These are phyloP conservation scores for Gymnodraco acuticeps DNA, from an alignment of 2,797 vertebrate genomes.

Conservation along the genomic window DNA sequence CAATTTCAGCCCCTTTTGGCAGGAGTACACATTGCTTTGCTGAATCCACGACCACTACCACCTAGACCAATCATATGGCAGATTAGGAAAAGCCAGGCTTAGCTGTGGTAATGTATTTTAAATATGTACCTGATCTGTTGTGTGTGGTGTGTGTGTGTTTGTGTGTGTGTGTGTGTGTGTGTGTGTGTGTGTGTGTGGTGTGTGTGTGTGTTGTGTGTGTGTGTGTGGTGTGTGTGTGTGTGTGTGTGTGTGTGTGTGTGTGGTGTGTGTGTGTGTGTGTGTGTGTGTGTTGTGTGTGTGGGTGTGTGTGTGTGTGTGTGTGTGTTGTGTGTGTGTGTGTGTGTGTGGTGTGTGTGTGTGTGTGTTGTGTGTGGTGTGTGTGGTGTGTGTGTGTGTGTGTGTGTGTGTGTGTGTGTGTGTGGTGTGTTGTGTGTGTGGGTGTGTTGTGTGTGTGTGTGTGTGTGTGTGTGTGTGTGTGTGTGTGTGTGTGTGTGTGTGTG, in stretches of 20 bases:
- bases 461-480: not conserved
- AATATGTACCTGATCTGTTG: slow-evolving; percentile 30
- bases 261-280: too few species aligned
- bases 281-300: not conserved
- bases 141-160: not conserved
- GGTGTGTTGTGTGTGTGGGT: too few species aligned
- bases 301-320: too few species aligned
- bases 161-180: not conserved
- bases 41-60: slow-evolving; percentile 42
- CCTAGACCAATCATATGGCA: slow-evolving; percentile 40
- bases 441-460: too few species aligned
- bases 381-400: too few species aligned
- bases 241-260: too few species aligned
- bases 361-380: too few species aligned
- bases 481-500: not conserved
- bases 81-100: slow-evolving; percentile 28
- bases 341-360: not conserved
- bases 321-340: not conserved
- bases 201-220: not conserved
- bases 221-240: not conserved
- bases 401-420: too few species aligned
- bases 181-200: not conserved
- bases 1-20: slow-evolving; percentile 60
- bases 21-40: slow-evolving; percentile 44
- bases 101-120: slow-evolving; percentile 42